Conservation (phyloP, 2,888 invertebrate species). For the Terebella lapidaria region DNA sequence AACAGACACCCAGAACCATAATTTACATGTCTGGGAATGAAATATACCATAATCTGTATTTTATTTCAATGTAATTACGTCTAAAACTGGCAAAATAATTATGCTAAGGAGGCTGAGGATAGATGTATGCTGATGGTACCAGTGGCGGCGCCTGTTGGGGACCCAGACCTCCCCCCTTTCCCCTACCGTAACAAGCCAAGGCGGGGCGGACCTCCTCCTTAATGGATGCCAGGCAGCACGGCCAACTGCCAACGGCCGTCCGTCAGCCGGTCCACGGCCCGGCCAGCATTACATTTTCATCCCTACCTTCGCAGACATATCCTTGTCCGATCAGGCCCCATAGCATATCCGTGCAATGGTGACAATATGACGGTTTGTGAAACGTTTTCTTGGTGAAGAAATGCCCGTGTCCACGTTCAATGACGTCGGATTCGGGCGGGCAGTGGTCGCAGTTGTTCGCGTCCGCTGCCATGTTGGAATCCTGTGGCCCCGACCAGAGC, state of each 20-base stretch:
- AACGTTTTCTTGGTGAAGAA: constrained; percentile 99
- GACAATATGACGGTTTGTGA: constrained; percentile 99
- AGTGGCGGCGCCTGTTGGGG: constrained; percentile 7
- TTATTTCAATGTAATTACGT: too few relatives aligned
- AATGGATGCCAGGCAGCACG: neutral
- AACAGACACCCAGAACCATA: too few relatives aligned
- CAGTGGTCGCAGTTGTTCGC: neutral
- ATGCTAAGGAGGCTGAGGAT: constrained; percentile 7
- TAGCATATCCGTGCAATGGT: constrained; percentile 99
- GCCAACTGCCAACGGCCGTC: neutral
- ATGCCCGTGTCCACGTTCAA: constrained; percentile 66
- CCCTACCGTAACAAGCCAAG: too few relatives aligned
- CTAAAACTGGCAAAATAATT: constrained; percentile 1
- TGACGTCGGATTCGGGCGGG: constrained; percentile 36
- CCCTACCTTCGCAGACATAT: constrained; percentile 71
- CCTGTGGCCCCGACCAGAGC: too few relatives aligned
- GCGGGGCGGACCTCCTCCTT: too few relatives aligned
- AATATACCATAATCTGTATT: too few relatives aligned
- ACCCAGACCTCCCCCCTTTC: too few relatives aligned
- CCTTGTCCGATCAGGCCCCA: constrained; percentile 99
- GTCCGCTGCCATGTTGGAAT: neutral
- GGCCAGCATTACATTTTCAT: neutral
- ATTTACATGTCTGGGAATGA: too few relatives aligned
- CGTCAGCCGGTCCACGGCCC: neutral
- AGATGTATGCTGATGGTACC: constrained; percentile 5